Evolutionary conservation across 1,140 invertebrate species (phyloP).

Genomic region (Polypedilum vanderplanki): DNA sequence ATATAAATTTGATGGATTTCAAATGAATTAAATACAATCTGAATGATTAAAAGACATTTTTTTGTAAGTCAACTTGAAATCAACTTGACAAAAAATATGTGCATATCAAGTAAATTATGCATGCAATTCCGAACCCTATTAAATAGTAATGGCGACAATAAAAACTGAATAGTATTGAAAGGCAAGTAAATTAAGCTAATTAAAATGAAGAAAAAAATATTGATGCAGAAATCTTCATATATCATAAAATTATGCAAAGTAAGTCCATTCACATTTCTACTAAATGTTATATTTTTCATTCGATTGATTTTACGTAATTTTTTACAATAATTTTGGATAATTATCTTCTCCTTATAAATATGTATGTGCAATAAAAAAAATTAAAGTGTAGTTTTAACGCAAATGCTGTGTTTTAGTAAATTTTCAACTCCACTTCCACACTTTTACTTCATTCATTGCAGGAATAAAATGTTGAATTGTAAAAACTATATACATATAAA

Average conservation of each 20-base stretch:
- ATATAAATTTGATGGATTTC: too few species aligned
- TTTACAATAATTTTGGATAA: slow-evolving; percentile 15
- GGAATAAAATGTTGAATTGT: background rate
- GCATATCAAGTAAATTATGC: too few species aligned
- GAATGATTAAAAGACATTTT: too few species aligned
- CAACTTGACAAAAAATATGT: too few species aligned
- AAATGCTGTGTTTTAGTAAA: background rate
- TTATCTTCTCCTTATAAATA: background rate
- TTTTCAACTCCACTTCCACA: background rate
- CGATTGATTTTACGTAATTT: slow-evolving; percentile 8
- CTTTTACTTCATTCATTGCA: background rate
- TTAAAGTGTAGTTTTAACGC: slow-evolving; percentile 1
- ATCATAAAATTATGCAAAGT: slow-evolving; percentile 10
- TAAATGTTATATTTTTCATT: background rate
- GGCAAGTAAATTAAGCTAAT: background rate
- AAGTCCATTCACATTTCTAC: background rate
- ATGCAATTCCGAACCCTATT: too few species aligned
- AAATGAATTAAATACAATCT: too few species aligned
- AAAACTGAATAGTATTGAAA: background rate
- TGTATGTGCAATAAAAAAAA: slow-evolving; percentile 10
- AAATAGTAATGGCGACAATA: background rate
- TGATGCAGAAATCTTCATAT: slow-evolving; percentile 7
- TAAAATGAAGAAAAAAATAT: background rate
- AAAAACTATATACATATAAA: slow-evolving; percentile 20
- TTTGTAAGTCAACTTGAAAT: too few species aligned